phyloP scores from a whole-genome alignment of 1,140 invertebrate genomes.

The Drosophila simulans region DNA sequence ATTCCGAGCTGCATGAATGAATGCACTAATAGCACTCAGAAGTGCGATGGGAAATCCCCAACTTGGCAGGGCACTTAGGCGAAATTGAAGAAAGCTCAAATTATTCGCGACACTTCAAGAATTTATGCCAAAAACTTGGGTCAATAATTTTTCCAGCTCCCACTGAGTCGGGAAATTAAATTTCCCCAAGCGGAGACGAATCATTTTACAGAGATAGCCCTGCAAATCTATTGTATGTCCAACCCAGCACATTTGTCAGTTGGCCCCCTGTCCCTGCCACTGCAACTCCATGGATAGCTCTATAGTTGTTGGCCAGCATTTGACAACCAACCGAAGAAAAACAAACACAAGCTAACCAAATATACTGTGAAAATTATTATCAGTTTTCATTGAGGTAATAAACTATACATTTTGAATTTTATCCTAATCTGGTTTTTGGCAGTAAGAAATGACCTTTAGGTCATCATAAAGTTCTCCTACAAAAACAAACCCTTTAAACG shows the following conservation, averaged over 20 bases:
- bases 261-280: conserved; percentile 17
- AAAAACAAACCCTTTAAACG: too few relatives aligned
- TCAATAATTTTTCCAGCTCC: conserved; percentile 33
- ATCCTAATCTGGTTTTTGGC: too few relatives aligned
- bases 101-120: conserved; percentile 61
- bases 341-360: conserved; percentile 24
- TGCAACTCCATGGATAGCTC: conserved; percentile 18
- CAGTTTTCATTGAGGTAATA: too few relatives aligned
- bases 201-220: conserved; percentile 24
- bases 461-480: too few relatives aligned
- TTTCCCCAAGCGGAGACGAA: conserved; percentile 18
- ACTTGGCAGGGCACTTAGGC: conserved; percentile 39
- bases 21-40: conserved; percentile 60
- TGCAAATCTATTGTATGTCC: conserved; percentile 35
- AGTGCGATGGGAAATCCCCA: conserved; percentile 23
- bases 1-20: conserved; percentile 54
- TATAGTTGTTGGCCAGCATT: conserved; percentile 18
- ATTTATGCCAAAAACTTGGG: conserved; percentile 66
- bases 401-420: too few relatives aligned
- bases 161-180: conserved; percentile 31
- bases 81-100: conserved; percentile 59
- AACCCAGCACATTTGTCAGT: conserved; percentile 40
- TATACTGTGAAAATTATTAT: conserved; percentile 2
- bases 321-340: conserved; percentile 37
- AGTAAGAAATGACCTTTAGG: too few relatives aligned